These are phyloP conservation scores for Nibea coibor DNA, from an alignment of 2,113 vertebrate genomes.

Conservation along the genomic window DNA sequence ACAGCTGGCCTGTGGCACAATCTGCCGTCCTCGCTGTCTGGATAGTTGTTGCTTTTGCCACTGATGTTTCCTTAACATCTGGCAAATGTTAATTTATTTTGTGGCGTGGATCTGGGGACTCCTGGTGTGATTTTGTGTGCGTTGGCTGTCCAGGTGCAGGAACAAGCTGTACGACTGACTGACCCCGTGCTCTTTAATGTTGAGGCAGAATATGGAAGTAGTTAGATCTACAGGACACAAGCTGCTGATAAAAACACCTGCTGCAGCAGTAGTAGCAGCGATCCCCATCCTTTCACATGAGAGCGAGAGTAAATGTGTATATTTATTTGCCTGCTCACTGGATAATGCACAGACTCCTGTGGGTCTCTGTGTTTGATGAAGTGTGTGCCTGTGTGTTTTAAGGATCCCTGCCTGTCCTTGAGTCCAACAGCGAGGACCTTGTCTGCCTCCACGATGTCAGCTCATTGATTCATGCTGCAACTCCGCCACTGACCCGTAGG, in stretches of 20 bases:
- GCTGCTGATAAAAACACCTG: conserved; percentile 17
- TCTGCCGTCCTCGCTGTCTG: conserved; percentile 29
- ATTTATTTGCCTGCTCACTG: conserved; percentile 21
- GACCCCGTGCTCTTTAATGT: conserved; percentile 16
- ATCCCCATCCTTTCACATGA: conserved; percentile 8
- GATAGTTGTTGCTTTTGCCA: conserved; percentile 31
- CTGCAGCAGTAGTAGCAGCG: neutral
- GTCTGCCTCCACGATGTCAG: conserved; percentile 61
- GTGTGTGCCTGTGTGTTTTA: conserved; percentile 39
- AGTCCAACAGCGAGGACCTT: conserved; percentile 59
- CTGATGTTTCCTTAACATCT: conserved; percentile 58
- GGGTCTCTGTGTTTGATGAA: conserved; percentile 39
- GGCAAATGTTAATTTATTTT: conserved; percentile 50
- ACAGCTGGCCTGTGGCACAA: conserved; percentile 53
- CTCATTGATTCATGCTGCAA: conserved; percentile 68
- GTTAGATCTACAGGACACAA: neutral
- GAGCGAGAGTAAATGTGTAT: conserved; percentile 32
- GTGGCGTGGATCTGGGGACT: conserved; percentile 16
- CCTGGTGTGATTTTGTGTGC: conserved; percentile 8
- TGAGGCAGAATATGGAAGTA: neutral
- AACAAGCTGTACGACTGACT: conserved; percentile 19
- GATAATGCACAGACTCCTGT: conserved; percentile 27
- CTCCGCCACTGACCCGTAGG: conserved; percentile 69
- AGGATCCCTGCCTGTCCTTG: conserved; percentile 63
- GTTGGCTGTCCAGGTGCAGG: conserved; percentile 21